These are phyloP conservation scores for Tricholaema leucomelas DNA, from an alignment of 2,113 vertebrate genomes.

Conservation along the genomic window DNA sequence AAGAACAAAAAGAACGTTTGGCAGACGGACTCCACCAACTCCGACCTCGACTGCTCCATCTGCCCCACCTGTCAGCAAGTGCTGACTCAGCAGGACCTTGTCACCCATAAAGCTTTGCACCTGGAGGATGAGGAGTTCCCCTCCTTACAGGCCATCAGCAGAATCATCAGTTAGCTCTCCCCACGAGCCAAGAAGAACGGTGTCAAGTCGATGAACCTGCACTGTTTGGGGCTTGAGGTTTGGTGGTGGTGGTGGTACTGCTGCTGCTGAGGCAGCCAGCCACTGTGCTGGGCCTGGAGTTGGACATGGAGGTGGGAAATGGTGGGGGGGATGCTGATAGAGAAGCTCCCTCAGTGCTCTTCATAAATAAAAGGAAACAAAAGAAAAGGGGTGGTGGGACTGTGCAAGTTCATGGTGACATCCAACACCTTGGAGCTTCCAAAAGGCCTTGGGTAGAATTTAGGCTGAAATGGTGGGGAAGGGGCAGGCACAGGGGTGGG, in stretches of 20 bases:
- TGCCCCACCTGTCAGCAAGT: constrained; percentile 95
- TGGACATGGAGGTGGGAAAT: too few species aligned
- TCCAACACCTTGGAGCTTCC: background rate
- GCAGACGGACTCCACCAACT: constrained; percentile 73
- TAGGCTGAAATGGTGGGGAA: background rate
- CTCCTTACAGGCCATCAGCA: constrained; percentile 91
- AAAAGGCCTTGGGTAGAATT: background rate
- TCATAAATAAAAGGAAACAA: too few species aligned
- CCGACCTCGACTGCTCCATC: constrained; percentile 87
- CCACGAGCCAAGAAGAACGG: too few species aligned
- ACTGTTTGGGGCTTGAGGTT: constrained; percentile 7
- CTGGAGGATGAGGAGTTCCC: constrained; percentile 90
- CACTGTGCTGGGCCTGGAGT: too few species aligned
- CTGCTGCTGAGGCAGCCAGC: too few species aligned
- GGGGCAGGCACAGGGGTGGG: background rate
- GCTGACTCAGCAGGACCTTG: constrained; percentile 86
- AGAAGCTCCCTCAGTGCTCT: too few species aligned
- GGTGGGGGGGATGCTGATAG: too few species aligned
- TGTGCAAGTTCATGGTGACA: too few species aligned
- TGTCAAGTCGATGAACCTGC: background rate
- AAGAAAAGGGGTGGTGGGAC: too few species aligned
- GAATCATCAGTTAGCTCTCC: constrained; percentile 88
- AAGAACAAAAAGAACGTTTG: constrained; percentile 89
- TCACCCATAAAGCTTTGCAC: constrained; percentile 89
- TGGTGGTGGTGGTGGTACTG: background rate